Percentiles rank a stretch among this genome's conserved stretches.
These are phyloP conservation scores for Nyctibius grandis DNA, from an alignment of 2,797 vertebrate genomes.

Conservation along the genomic window DNA sequence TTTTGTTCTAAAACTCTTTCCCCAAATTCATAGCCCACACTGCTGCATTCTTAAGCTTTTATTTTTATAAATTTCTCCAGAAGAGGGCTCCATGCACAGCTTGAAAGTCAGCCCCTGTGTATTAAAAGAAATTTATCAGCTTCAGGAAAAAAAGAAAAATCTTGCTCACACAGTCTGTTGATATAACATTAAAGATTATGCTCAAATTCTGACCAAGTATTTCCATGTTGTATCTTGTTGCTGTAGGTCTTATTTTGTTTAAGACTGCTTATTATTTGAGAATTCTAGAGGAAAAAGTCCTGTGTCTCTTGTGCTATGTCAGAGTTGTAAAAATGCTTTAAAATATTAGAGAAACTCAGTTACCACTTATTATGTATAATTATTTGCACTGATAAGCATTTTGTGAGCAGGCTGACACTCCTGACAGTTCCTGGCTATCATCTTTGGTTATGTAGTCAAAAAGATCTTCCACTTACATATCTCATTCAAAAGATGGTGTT, in stretches of 20 bases:
- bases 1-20: neutral
- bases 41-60: conserved; percentile 1
- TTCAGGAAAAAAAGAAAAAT: neutral
- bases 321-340: neutral
- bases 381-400: neutral
- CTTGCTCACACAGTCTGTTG: neutral
- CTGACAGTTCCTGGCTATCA: neutral
- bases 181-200: neutral
- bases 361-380: neutral
- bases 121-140: conserved; percentile 3
- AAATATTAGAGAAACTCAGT: neutral
- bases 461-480: neutral
- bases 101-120: conserved; percentile 49
- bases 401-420: neutral
- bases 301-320: neutral
- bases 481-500: neutral
- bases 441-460: neutral
- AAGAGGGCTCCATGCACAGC: conserved; percentile 80
- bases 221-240: neutral
- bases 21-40: neutral
- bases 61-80: conserved; percentile 73
- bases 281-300: neutral
- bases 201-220: neutral
- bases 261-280: neutral
- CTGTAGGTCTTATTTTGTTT: neutral